Base-by-base conservation (phyloP, 2,888 invertebrate genomes). In the Choristoneura rosaceana region DNA sequence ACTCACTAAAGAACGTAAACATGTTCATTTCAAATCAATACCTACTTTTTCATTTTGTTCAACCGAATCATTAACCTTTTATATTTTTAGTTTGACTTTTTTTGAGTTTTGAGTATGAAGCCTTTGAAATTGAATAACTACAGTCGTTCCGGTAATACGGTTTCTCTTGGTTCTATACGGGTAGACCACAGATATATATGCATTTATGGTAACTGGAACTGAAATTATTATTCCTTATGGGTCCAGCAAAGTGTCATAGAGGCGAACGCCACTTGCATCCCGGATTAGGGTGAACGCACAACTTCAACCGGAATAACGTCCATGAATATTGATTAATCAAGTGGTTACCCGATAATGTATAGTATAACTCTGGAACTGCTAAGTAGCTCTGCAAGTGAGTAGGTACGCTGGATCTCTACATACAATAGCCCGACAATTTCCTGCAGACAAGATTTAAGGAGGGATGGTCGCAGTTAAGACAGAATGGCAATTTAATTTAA, bases 381-480 rank as follows among this genome's bases (percentile, higher is more conserved):
- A 61, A 8, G 17, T 43, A 61, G 4, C 12, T 43, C 8, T 25
- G 62, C 10, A 47, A 45, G 17, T 52, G 17, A n/a, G 17, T 7
- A 8, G 17, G 17, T 17, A 52, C 4, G 14, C 60, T 55, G 67
- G 47, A 41, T 58, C 59, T 50, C 59, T 63, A 47, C 47, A 58
- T 50, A n/a, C 52, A 59, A 61, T 45, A 58, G 60, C 62, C 67
- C 38, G 63, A 73, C 63, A 69, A 69, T 73, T 64, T 64, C 59
- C 50, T 62, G 52, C 17, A 68, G 68, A 70, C 71, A 63, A 69
- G 69, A 69, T 69, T 65, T 74, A 75, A 73, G 69, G 50, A 64
- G 68, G 58, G 67, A 65, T 43, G 55, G 62, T 63, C 62, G 70
- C 70, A 58, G 76, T 74, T 69, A 73, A 75, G 73, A 74, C 76